phyloP scores from a whole-genome alignment of 2,113 vertebrate species.

The Raja brachyura region DNA sequence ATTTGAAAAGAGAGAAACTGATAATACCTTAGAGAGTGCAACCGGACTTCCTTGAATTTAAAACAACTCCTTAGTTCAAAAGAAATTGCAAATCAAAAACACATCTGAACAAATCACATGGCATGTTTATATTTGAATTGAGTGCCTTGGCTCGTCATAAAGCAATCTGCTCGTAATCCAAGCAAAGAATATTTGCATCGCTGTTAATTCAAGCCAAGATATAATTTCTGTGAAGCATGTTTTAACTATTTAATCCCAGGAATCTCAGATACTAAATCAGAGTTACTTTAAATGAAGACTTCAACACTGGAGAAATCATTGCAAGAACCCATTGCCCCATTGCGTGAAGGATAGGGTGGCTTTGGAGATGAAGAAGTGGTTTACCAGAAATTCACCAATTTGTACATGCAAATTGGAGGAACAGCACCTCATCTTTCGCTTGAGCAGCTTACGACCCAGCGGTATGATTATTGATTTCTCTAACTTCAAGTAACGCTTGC shows the following conservation, averaged over 20 bases:
- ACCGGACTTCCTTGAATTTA: not conserved
- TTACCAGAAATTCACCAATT: no score
- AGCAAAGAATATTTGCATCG: not conserved
- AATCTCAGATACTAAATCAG: not conserved
- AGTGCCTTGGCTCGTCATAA: not conserved
- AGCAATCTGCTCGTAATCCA: not conserved
- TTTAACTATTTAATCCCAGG: not conserved
- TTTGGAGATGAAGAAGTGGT: no score
- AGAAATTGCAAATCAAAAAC: not conserved
- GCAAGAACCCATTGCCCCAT: no score
- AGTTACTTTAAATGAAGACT: not conserved
- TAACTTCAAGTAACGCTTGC: no score
- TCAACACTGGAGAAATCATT: not conserved
- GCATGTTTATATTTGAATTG: slow-evolving; percentile 2
- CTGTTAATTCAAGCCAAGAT: not conserved
- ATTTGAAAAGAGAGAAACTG: not conserved
- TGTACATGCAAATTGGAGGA: no score
- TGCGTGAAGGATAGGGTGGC: no score
- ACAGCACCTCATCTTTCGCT: no score
- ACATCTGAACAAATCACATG: not conserved
- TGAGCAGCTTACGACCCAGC: no score
- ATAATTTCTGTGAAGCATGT: not conserved
- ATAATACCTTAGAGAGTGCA: not conserved
- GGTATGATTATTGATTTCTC: no score
- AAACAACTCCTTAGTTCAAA: not conserved